Evolutionary conservation across 1,140 invertebrate genomes (phyloP).

Genomic region (Bilobella aurantiaca): DNA sequence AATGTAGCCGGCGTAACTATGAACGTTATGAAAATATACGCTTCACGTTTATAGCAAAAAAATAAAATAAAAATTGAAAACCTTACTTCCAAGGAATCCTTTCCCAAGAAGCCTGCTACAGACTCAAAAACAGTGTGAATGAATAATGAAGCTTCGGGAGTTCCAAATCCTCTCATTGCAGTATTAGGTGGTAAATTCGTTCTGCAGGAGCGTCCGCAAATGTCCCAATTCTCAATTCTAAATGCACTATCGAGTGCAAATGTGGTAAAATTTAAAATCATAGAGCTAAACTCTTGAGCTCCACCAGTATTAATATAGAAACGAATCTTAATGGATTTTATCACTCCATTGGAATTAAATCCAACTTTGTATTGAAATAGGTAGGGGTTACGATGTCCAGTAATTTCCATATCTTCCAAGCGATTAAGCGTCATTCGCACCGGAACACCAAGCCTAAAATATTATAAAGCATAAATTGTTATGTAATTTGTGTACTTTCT

Average conservation of each 20-base stretch:
- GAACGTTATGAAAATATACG: neutral
- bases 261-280: slow-evolving; percentile 52
- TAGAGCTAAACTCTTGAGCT: slow-evolving; percentile 39
- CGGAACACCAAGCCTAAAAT: slow-evolving; percentile 16
- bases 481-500: no score
- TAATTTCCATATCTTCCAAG: slow-evolving; percentile 46
- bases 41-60: slow-evolving; percentile 37
- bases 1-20: slow-evolving; percentile 50
- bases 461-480: neutral
- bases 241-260: slow-evolving; percentile 68
- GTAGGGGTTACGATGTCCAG: slow-evolving; percentile 45
- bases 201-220: slow-evolving; percentile 59
- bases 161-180: slow-evolving; percentile 79
- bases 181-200: slow-evolving; percentile 82
- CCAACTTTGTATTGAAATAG: slow-evolving; percentile 43
- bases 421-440: slow-evolving; percentile 40
- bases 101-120: slow-evolving; percentile 57
- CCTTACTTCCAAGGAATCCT: slow-evolving; percentile 47
- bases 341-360: slow-evolving; percentile 39
- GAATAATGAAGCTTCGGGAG: slow-evolving; percentile 74
- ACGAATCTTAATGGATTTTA: slow-evolving; percentile 37
- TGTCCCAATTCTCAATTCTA: slow-evolving; percentile 55
- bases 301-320: slow-evolving; percentile 42
- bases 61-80: neutral
- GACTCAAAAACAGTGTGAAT: slow-evolving; percentile 66